These are phyloP conservation scores for Trichogramma dendrolimi DNA, from an alignment of 2,888 invertebrate species.

Conservation along the genomic window DNA sequence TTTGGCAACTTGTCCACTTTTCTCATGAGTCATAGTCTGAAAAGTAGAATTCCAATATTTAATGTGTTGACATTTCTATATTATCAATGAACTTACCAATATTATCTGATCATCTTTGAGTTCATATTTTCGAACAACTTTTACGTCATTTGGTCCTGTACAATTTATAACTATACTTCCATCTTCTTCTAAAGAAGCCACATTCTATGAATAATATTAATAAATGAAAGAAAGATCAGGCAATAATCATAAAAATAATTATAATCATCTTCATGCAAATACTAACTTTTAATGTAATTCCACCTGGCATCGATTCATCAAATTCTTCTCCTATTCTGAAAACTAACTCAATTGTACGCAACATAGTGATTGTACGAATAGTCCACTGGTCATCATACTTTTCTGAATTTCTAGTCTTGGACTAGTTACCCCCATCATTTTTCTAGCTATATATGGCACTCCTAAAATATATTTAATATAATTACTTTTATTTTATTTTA, in stretches of 20 bases:
- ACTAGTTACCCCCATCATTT: slow-evolving; percentile 62
- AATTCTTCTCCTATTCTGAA: slow-evolving; percentile 63
- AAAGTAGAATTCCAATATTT: slow-evolving; percentile 40
- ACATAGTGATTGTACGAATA: slow-evolving; percentile 57
- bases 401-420: slow-evolving; percentile 60
- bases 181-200: slow-evolving; percentile 56
- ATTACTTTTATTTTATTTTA: neutral
- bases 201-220: slow-evolving; percentile 54
- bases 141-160: slow-evolving; percentile 46
- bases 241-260: slow-evolving; percentile 6
- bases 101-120: slow-evolving; percentile 48
- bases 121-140: slow-evolving; percentile 51
- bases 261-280: neutral
- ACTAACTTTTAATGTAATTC: slow-evolving; percentile 51
- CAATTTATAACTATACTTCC: slow-evolving; percentile 51
- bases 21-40: slow-evolving; percentile 60
- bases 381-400: slow-evolving; percentile 57
- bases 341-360: slow-evolving; percentile 56
- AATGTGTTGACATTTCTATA: neutral
- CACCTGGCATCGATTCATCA: slow-evolving; percentile 63
- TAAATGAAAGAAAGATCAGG: slow-evolving; percentile 5
- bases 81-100: slow-evolving; percentile 37
- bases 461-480: slow-evolving; percentile 49
- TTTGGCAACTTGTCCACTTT: slow-evolving; percentile 54
- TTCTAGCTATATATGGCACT: slow-evolving; percentile 63